Evolutionary conservation across 1,140 invertebrate species (phyloP), one percentile per base, ranked within the genome.

Genomic region (Dreissena rostriformis): DNA sequence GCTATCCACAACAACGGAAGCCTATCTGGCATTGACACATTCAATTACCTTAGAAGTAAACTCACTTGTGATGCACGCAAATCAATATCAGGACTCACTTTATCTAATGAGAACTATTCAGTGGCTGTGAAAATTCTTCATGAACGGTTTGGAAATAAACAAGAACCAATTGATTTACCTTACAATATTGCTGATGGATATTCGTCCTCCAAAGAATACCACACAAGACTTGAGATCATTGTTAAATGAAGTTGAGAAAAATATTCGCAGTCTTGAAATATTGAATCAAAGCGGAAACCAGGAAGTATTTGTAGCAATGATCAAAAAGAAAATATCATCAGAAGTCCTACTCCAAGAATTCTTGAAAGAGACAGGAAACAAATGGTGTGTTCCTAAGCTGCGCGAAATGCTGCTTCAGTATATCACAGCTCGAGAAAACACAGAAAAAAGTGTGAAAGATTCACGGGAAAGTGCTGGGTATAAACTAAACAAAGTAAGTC

Each of bases 91-190:
- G 66, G 66, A 12, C 66, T 67, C 12, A 22, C 22, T 12, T 67
- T 67, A 28, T 67, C 66, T 12, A 67, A 67, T 67, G 66, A n/a
- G 26, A 67, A 67, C 66, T 67, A 67, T 67, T 12, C 12, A 28
- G 26, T 67, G 19, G 22, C 66, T 14, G 26, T 67, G 12, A 22
- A 67, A 14, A 67, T 67, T 28, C 24, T 67, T 12, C 11, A 12
- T n/a, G 22, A 67, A 28, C 22, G 66, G 12, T 67, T 67, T 28
- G 22, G 66, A 24, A 28, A 67, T 22, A 28, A 12, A 12, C 66
- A 67, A 67, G 26, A 11, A 14, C 11, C 24, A 12, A 22, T 67
- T 67, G 19, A 67, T 67, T 12, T 22, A 22, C 66, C 12, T 24
- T 67, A 67, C 22, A 67, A 67, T 24, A 12, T n/a, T 12, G 14